These are phyloP conservation scores for Pseudachorutes palmiensis DNA, from an alignment of 1,140 invertebrate genomes.

Conservation along the genomic window DNA sequence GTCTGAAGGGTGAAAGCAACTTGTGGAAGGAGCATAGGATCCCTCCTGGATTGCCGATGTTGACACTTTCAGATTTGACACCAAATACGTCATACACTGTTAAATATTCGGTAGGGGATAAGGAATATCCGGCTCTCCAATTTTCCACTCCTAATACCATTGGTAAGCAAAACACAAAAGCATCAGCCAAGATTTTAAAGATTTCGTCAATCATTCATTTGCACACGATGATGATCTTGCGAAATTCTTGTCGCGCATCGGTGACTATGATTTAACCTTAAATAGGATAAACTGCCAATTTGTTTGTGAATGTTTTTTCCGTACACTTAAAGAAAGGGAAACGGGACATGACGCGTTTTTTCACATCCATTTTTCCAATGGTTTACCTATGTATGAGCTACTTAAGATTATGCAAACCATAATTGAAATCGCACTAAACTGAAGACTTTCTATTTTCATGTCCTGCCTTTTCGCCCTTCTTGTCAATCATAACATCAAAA, in stretches of 20 bases:
- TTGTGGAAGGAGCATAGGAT: slow-evolving; percentile 37
- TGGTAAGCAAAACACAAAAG: slow-evolving; percentile 9
- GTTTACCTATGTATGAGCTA: not conserved
- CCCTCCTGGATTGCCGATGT: slow-evolving; percentile 29
- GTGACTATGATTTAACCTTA: too few relatives aligned
- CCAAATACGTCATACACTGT: slow-evolving; percentile 39
- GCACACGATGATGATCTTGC: too few relatives aligned
- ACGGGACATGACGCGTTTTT: too few relatives aligned
- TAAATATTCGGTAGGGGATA: slow-evolving; percentile 35
- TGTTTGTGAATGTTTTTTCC: not conserved
- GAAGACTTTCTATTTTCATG: too few relatives aligned
- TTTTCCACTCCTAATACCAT: slow-evolving; percentile 24
- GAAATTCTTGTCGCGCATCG: too few relatives aligned
- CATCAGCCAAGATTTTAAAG: too few relatives aligned
- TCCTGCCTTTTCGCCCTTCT: too few relatives aligned
- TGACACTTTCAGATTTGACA: slow-evolving; percentile 29
- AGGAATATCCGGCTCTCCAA: slow-evolving; percentile 22
- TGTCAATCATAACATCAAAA: too few relatives aligned
- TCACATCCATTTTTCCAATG: not conserved
- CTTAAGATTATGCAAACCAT: too few relatives aligned
- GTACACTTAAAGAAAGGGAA: too few relatives aligned
- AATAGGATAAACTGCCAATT: not conserved
- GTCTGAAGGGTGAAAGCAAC: not conserved
- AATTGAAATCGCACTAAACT: too few relatives aligned
- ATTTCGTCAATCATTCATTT: too few relatives aligned